phyloP scores from a whole-genome alignment of 2,888 invertebrate genomes.

The Chaitophorus viminalis region DNA sequence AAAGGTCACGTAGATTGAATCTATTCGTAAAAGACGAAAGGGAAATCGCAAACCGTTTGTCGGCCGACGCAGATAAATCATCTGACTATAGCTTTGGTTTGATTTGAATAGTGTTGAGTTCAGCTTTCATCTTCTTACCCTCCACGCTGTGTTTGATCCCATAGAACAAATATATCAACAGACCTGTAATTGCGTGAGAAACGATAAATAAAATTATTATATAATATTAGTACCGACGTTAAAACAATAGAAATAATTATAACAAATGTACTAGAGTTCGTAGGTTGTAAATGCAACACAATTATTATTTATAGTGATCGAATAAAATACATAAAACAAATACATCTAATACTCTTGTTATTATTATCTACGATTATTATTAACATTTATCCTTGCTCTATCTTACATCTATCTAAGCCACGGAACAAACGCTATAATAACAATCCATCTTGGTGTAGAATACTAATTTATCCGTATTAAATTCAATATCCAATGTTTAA shows the following conservation, averaged over 20 bases:
- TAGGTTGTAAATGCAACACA: too few relatives aligned
- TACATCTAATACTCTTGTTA: neutral
- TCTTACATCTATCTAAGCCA: neutral
- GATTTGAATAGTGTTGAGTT: conserved; percentile 23
- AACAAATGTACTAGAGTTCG: too few relatives aligned
- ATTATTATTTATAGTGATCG: neutral
- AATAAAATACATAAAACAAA: neutral
- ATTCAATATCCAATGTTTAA: neutral
- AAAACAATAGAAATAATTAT: neutral
- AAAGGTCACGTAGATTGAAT: neutral
- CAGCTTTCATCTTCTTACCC: conserved; percentile 66
- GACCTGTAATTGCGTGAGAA: conserved; percentile 72
- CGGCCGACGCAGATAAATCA: neutral
- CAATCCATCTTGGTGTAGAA: neutral
- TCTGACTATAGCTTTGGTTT: conserved; percentile 4
- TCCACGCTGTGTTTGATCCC: conserved; percentile 82
- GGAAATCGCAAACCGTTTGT: neutral
- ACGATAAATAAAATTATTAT: neutral
- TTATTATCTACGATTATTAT: too few relatives aligned
- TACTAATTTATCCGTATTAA: neutral
- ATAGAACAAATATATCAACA: conserved; percentile 86
- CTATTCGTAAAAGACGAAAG: neutral
- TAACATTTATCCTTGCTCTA: too few relatives aligned
- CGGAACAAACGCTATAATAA: neutral
- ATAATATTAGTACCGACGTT: neutral